Percentiles rank a stretch among this genome's conserved stretches.
Conservation (phyloP, 2,888 invertebrate genomes). For the Drosophila meridionalis region DNA sequence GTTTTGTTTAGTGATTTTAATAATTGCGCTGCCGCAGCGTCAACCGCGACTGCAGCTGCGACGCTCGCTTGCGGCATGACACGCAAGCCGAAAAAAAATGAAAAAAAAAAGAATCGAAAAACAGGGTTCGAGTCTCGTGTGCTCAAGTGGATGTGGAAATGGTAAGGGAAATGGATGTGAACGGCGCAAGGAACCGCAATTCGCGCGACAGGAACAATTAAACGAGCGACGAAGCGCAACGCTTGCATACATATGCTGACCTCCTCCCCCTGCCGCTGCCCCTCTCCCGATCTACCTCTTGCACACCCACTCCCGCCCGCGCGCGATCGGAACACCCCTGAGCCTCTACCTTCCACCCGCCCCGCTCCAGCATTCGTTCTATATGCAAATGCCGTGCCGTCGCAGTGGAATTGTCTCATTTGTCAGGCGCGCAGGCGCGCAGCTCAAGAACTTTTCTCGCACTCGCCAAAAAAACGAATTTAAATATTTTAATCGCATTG, state of each 20-base stretch:
- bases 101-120: too few species aligned
- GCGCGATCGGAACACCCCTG: not conserved
- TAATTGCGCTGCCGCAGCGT: slow-evolving; percentile 57
- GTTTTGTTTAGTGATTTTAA: slow-evolving; percentile 81
- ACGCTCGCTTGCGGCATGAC: slow-evolving; percentile 34
- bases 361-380: slow-evolving; percentile 46
- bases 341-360: not conserved
- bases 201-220: slow-evolving; percentile 76
- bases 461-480: slow-evolving; percentile 63
- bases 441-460: slow-evolving; percentile 57
- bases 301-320: not conserved
- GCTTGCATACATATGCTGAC: slow-evolving; percentile 15
- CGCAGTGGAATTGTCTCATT: slow-evolving; percentile 72
- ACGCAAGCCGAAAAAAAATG: slow-evolving; percentile 26
- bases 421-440: slow-evolving; percentile 74
- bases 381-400: slow-evolving; percentile 60
- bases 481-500: slow-evolving; percentile 79
- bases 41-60: slow-evolving; percentile 21
- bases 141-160: slow-evolving; percentile 6
- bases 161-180: slow-evolving; percentile 20
- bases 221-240: slow-evolving; percentile 72
- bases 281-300: too few species aligned
- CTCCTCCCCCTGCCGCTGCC: not conserved
- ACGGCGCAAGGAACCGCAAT: slow-evolving; percentile 59
- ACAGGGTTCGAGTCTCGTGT: not conserved